Conservation (phyloP, 2,113 vertebrate species). For the Phodopus roborovskii region DNA sequence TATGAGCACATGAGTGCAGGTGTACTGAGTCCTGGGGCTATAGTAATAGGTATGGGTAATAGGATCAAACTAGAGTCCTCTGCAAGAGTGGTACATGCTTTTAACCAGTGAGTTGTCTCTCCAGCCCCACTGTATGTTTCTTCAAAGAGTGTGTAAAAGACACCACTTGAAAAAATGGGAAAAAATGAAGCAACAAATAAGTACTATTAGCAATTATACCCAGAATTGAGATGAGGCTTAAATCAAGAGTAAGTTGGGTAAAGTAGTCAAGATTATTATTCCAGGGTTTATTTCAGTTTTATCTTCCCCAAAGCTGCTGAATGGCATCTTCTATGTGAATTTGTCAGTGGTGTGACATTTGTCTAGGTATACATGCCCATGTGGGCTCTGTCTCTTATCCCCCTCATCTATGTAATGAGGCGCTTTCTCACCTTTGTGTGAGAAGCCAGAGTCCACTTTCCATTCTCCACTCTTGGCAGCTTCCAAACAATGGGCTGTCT, state of each 20-base stretch:
- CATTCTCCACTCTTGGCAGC: not conserved
- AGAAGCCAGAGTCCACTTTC: not conserved
- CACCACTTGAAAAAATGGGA: not conserved
- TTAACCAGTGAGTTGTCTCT: not conserved
- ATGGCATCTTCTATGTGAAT: not conserved
- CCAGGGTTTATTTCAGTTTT: not conserved
- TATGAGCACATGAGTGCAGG: not conserved
- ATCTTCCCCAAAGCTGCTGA: not conserved
- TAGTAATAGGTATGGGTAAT: not conserved
- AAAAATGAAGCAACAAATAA: not conserved
- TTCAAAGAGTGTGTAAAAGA: not conserved
- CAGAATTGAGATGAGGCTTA: not conserved
- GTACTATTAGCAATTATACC: not conserved
- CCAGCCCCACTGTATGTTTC: not conserved
- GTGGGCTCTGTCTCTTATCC: not conserved
- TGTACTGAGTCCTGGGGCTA: not conserved
- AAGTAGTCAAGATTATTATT: slow-evolving; percentile 26
- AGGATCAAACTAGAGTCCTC: not conserved
- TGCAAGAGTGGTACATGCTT: not conserved
- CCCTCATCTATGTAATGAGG: accelerated
- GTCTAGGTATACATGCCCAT: accelerated
- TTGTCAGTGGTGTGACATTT: not conserved
- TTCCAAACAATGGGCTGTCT: not conserved
- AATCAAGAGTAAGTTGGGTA: not conserved
- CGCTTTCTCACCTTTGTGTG: not conserved